A percentile compares a stretch with the other conserved stretches of the same genome.
Evolutionary conservation across 2,888 invertebrate genomes (phyloP).

Genomic region (Tyria jacobaeae): DNA sequence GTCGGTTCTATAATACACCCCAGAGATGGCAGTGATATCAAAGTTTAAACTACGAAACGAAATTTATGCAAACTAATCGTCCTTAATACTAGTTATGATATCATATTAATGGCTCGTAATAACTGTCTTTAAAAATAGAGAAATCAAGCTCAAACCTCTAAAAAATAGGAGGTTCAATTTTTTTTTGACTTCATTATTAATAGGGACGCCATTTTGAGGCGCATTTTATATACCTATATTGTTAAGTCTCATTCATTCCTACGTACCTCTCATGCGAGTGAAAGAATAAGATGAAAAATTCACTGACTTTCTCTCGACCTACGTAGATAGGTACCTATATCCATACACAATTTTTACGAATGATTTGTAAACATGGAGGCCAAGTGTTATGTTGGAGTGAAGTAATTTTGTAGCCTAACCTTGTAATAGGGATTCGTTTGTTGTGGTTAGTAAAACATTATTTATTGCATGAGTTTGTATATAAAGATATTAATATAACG

Average conservation of each 20-base stretch:
- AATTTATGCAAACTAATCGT: slow-evolving; percentile 1
- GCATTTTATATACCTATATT: slow-evolving; percentile 64
- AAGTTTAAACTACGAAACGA: background rate
- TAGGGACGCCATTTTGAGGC: slow-evolving; percentile 80
- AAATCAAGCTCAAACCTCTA: background rate
- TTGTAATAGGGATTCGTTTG: slow-evolving; percentile 49
- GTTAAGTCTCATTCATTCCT: slow-evolving; percentile 67
- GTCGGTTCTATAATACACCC: background rate
- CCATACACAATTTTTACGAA: slow-evolving; percentile 73
- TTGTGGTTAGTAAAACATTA: slow-evolving; percentile 61
- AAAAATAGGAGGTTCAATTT: slow-evolving; percentile 2
- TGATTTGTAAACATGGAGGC: slow-evolving; percentile 86
- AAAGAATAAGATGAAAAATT: slow-evolving; percentile 70
- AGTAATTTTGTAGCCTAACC: slow-evolving; percentile 59
- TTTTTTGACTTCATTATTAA: slow-evolving; percentile 23
- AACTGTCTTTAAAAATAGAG: slow-evolving; percentile 3
- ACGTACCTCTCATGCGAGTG: slow-evolving; percentile 49
- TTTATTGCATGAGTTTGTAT: slow-evolving; percentile 27
- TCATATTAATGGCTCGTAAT: slow-evolving; percentile 1
- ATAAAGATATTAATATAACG: slow-evolving; percentile 25
- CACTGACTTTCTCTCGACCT: slow-evolving; percentile 76
- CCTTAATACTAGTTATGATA: background rate
- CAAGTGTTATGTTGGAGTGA: slow-evolving; percentile 72
- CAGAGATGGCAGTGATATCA: slow-evolving; percentile 10
- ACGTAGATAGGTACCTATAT: slow-evolving; percentile 53